Base-by-base conservation (phyloP, 2,113 vertebrate species). In the Thryonomys swinderianus region DNA sequence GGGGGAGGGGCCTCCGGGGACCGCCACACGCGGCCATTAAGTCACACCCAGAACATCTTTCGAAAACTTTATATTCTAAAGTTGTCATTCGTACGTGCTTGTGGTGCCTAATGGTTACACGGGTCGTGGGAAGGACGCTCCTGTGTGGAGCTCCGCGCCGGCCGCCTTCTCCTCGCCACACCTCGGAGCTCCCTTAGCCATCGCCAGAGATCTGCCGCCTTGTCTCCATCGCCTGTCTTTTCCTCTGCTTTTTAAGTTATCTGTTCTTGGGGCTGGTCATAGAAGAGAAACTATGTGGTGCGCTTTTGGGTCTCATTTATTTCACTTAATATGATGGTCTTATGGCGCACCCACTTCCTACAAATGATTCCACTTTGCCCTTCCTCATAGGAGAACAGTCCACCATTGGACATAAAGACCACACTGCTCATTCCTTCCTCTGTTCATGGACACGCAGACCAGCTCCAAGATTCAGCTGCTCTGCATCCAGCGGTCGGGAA, bases 1-100 rank as follows among this genome's bases (percentile, higher is more conserved):
- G 32, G 45, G 61, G 73, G 48, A 73, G 3, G 1, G 57, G 51
- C 3, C 2, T 1, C 0, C 7, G 59, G 11, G 14, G 34, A n/a
- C n/a, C n/a, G n/a, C n/a, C n/a, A n/a, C 5, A 55, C 40, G 34
- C 71, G 17, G 6, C 25, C 34, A 30, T 14, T 32, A 71, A 64
- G 27, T 16, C 13, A 34, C 51, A 78, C 45, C 40, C 76, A 27
- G 45, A 48, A 45, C 25, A 30, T 74, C 23, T 30, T 23, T 20
- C 3, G 37, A 67, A 69, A 69, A 9, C 37, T 37, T 37, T 51
- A 51, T n/a, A n/a, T n/a, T n/a, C n/a, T n/a, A 71, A 71, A 71
- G 21, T 23, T 71, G 37, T 71, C 17, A 71, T 71, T 71, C 11
- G 67, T 18, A 69, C n/a, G 32, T 32, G 12, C 13, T 64, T n/a